Base-by-base conservation (phyloP, 2,888 invertebrate genomes). In the Agriopis aurantiaria region DNA sequence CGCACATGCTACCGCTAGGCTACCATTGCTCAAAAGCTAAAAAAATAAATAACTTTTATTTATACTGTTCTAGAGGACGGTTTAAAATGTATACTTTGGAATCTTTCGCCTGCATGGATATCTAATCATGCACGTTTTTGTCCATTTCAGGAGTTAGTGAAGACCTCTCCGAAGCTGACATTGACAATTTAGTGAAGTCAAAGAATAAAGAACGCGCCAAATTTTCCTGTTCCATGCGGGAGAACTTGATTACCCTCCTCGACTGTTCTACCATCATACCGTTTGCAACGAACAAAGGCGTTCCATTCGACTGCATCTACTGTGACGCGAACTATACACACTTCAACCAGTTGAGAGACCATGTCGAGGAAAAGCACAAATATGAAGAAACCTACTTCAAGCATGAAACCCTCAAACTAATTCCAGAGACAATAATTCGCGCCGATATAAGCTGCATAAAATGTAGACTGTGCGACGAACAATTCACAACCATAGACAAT, bases 381-480 rank as follows among this genome's bases (percentile, higher is more conserved):
- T 10, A 43, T 14, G 43, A 43, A 11, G 14, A n/a, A 7, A 14
- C 0, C 4, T 0, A 10, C 43, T 57, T 14, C 43, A 57, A 57
- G 3, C 43, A 43, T 4, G 43, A 57, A 6, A 57, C 43, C 2
- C 14, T 57, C 14, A 57, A 57, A 7, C 10, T 57, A 3, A 45
- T 57, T 17, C 56, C 43, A 5, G 43, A 57, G 10, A 14, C 43
- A 14, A 17, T 57, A 8, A 0, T 57, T 9, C 43, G 56, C 0
- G 43, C 43, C 3, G 56, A 57, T 8, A 17, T 57, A 10, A 57
- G 56, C 43, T 17, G 43, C 43, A 57, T 57, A 0, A 43, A 57
- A 43, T 57, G 56, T 17, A 43, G 56, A 11, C 14, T 57, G 1
- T 57, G 56, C 17, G 56, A 43, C 5, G 17, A 43, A 57, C 56